Evolutionary conservation across 2,113 vertebrate genomes (phyloP), one percentile per base, ranked within the genome.

Genomic region (Rutilus rutilus): DNA sequence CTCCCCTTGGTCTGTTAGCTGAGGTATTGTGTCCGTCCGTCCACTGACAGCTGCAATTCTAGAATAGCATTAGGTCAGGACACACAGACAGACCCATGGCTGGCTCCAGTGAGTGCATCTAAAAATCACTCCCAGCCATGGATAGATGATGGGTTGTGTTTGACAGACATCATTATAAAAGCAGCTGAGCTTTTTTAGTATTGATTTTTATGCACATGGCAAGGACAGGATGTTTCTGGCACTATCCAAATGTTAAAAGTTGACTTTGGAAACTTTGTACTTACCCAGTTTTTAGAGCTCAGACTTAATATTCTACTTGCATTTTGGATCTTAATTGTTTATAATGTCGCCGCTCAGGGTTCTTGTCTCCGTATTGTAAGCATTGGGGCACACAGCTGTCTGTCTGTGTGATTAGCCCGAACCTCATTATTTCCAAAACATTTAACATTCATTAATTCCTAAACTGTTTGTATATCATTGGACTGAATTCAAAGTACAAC

Each of bases 11-110:
- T 33, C 62, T 65, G 45, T 82, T 27, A 62, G n/a, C 78, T 65
- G 52, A 60, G 86, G 54, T 65, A 82, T 85, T 86, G 85, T 89
- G 65, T 78, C 59, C 83, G 78, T 88, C 78, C 50, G 33, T 21
- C 45, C 50, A 39, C 39, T 42, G 71, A 87, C 88, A 89, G 86
- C 86, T 89, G 88, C 79, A 74, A 36, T 52, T 87, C 79, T 62
- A 50, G 64, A 85, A 81, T 87, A 85, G 82, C 86, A 27, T 81
- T 75, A 59, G 85, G 78, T 50, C 65, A 82, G 52, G 42, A 69
- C 71, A 81, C 84, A 59, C 81, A 86, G 74, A 59, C 81, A 86
- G 74, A 78, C 84, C 60, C 23, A 9, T 0, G 9, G 15, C 21
- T 33, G 42, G 39, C 85, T 52, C 42, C 42, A 62, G 8, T 47